Base-by-base conservation (phyloP, 2,113 vertebrate genomes). In the Cervus canadensis region DNA sequence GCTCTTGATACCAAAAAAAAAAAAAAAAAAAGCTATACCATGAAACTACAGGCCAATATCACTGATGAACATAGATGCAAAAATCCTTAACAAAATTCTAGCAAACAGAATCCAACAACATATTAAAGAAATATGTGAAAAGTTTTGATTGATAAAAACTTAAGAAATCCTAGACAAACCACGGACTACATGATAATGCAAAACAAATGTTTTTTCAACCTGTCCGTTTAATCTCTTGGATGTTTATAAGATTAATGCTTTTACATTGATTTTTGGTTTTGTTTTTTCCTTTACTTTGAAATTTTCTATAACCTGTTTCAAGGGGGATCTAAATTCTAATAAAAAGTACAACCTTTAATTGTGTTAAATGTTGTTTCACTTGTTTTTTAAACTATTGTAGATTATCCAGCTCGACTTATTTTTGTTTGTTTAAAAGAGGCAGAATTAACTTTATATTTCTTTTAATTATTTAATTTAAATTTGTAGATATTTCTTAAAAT, bases 241-340 rank as follows among this genome's bases (percentile, higher is more conserved):
- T 36, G 71, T 54, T 23, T 28, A 26, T 10, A 23, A 86, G 19
- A 95, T 87, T 87, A 89, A 21, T 85, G 30, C 33, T 96, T 97
- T 95, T 71, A 79, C 16, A 67, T 9, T 79, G 25, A 60, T 64
- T 88, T 89, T 97, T 85, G 15, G 17, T 59, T 88, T 95, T 60
- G 3, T 71, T 90, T 95, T 90, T 86, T 95, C n/a, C 50, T 94
- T 86, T n/a, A 81, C 76, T 93, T 94, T 97, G 64, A 93, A 95
- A 87, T n/a, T 89, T 94, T 19, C 28, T 60, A 25, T 95, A 48
- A 67, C 9, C 25, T 74, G 50, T 97, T 92, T 97, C 33, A 85
- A 95, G n/a, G 36, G 45, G 92, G 36, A 78, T 87, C 2, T 96
- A 81, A 92, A 43, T 62, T 89, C 19, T 94, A 82, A 74, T 95